phyloP scores from a whole-genome alignment of 2,113 vertebrate genomes.

The Charadrius vociferus region DNA sequence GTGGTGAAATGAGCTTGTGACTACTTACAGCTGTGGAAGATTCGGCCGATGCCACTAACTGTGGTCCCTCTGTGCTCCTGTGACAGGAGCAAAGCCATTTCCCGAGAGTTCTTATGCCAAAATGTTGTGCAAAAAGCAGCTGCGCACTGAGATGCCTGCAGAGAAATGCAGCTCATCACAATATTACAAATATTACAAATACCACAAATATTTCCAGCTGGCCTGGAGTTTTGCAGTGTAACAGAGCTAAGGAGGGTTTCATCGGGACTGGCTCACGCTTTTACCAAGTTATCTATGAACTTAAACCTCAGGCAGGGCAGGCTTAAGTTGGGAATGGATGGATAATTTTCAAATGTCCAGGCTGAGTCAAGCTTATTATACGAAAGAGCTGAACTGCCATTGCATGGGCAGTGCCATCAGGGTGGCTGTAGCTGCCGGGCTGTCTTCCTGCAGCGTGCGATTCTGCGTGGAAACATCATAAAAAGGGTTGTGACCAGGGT shows the following conservation, averaged over 20 bases:
- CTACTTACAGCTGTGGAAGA: not conserved
- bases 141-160: not conserved
- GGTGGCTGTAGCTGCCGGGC: not conserved
- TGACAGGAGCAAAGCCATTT: not conserved
- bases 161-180: not conserved
- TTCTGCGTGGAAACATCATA: not conserved
- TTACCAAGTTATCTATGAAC: not conserved
- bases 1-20: not conserved
- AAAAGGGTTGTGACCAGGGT: not conserved
- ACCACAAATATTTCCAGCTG: not conserved
- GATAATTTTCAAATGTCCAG: not conserved
- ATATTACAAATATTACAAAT: no score
- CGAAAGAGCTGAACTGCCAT: not conserved
- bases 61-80: not conserved
- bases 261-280: not conserved
- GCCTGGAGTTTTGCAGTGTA: not conserved
- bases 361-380: not conserved
- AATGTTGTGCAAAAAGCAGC: not conserved
- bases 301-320: not conserved
- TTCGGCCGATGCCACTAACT: accelerated
- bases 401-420: not conserved
- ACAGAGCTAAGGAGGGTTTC: not conserved
- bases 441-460: not conserved
- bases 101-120: not conserved
- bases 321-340: accelerated